Conservation (phyloP, 1,140 invertebrate genomes). For the Pogonomyrmex californicus region DNA sequence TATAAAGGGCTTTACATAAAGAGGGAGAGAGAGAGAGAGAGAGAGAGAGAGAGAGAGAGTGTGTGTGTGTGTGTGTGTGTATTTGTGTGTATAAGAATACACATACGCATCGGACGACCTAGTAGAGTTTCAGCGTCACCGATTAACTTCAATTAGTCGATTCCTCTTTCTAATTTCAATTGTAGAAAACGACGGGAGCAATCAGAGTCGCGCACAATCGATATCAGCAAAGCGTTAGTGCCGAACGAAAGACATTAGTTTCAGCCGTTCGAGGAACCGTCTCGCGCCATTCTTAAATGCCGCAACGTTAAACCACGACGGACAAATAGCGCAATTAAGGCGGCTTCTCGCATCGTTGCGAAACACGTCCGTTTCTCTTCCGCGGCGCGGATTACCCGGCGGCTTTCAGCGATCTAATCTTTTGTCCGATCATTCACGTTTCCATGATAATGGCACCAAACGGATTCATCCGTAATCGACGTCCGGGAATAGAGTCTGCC, state of each 20-base stretch:
- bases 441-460: neutral
- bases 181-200: neutral
- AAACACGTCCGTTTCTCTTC: slow-evolving; percentile 58
- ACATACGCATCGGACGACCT: neutral
- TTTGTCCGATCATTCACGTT: slow-evolving; percentile 1
- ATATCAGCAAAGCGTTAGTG: neutral
- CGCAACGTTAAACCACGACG: slow-evolving; percentile 63
- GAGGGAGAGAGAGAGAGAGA: neutral
- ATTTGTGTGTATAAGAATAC: too few relatives aligned
- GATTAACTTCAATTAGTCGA: neutral
- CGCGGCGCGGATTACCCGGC: slow-evolving; percentile 30
- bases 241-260: neutral
- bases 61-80: too few relatives aligned
- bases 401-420: slow-evolving; percentile 10
- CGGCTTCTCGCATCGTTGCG: slow-evolving; percentile 47
- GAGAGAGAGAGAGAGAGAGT: neutral
- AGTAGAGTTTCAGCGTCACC: neutral
- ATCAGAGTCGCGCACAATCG: neutral
- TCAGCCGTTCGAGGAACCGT: slow-evolving; percentile 23
- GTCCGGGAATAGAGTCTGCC: neutral
- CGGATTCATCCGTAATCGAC: neutral
- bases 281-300: slow-evolving; percentile 58
- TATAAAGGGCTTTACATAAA: neutral
- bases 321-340: slow-evolving; percentile 66
- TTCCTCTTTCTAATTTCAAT: neutral